phyloP scores from a whole-genome alignment of 2,797 vertebrate species.

The Fringilla coelebs region DNA sequence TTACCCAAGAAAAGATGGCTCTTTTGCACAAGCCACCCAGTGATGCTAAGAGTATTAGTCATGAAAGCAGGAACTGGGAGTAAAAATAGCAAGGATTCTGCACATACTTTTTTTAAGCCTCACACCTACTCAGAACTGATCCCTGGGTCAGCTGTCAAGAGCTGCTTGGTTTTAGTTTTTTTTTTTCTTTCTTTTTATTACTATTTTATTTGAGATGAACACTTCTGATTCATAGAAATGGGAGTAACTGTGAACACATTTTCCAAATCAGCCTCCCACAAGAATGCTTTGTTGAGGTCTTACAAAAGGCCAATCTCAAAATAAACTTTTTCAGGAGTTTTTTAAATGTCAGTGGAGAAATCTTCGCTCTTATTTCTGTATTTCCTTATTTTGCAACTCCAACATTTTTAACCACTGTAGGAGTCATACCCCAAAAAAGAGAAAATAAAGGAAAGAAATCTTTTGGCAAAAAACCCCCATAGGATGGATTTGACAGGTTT shows the following conservation, averaged over 20 bases:
- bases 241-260: neutral
- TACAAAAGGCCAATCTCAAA: constrained; percentile 27
- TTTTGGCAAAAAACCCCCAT: accelerated
- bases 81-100: constrained; percentile 12
- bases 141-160: neutral
- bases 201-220: constrained; percentile 14
- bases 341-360: neutral
- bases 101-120: neutral
- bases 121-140: constrained; percentile 22
- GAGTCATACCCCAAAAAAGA: neutral
- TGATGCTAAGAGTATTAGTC: neutral
- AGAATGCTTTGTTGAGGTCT: neutral
- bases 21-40: neutral
- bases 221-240: constrained; percentile 7
- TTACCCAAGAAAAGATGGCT: neutral
- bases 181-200: neutral
- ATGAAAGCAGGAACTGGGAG: neutral
- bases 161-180: neutral
- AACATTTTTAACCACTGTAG: neutral
- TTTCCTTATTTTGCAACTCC: neutral
- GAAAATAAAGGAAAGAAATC: neutral
- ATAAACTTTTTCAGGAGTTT: constrained; percentile 11
- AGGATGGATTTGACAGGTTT: neutral
- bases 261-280: neutral
- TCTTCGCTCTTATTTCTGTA: neutral